Evolutionary conservation across 2,888 invertebrate genomes (phyloP).

Genomic region (Fragum sueziense): DNA sequence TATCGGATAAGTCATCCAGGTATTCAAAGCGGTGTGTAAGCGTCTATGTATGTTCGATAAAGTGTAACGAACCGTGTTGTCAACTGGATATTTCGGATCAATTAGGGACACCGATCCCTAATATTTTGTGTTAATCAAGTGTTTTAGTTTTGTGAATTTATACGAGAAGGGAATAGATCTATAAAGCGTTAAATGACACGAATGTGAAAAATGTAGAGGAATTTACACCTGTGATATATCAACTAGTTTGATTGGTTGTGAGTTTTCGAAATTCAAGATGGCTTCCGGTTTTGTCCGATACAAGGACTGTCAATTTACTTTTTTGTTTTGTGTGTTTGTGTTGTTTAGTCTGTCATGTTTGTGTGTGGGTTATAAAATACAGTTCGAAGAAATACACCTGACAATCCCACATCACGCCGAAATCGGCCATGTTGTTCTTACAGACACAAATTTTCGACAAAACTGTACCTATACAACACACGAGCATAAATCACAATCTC

Average conservation of each 20-base stretch:
- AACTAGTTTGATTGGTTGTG: conserved; percentile 41
- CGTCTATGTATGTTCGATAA: conserved; percentile 18
- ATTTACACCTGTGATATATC: conserved; percentile 17
- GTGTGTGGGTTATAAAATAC: conserved; percentile 14
- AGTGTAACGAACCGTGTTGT: not conserved
- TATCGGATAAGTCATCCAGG: conserved; percentile 20
- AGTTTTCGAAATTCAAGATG: conserved; percentile 61
- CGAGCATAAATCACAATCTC: conserved; percentile 9
- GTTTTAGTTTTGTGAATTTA: no score
- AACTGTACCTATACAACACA: conserved; percentile 23
- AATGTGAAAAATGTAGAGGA: not conserved
- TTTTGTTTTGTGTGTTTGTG: conserved; percentile 16
- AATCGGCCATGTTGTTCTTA: conserved; percentile 37
- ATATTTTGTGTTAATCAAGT: no score
- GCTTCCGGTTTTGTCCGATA: conserved; percentile 48
- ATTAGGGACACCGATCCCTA: conserved; percentile 4
- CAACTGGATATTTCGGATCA: conserved; percentile 37
- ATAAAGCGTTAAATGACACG: no score
- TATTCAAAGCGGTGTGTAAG: conserved; percentile 29
- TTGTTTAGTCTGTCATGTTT: conserved; percentile 17
- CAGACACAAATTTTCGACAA: conserved; percentile 13
- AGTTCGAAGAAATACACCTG: conserved; percentile 19
- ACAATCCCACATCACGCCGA: conserved; percentile 34
- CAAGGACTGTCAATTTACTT: conserved; percentile 5
- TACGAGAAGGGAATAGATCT: no score